Evolutionary conservation across 2,888 invertebrate genomes (phyloP).

Genomic region (Pachydiplax longipennis): DNA sequence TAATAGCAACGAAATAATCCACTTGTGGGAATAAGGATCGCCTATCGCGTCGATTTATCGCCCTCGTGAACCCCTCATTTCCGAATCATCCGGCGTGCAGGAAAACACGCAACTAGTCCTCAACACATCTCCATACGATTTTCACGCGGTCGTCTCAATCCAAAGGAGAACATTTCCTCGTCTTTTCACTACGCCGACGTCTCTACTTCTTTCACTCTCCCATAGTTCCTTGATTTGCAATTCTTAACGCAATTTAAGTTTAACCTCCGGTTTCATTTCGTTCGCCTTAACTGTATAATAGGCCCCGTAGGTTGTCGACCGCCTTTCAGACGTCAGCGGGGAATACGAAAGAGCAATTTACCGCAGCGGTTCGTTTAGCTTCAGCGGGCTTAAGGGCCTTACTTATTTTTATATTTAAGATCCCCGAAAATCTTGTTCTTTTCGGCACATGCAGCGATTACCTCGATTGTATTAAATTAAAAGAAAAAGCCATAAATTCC

Average conservation of each 20-base stretch:
- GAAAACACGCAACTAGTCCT: neutral
- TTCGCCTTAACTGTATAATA: neutral
- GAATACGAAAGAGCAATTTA: neutral
- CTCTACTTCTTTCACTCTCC: neutral
- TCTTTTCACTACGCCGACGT: neutral
- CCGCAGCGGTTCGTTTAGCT: neutral
- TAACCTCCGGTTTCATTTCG: neutral
- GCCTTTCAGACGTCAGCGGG: neutral
- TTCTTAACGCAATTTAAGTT: conserved; percentile 22
- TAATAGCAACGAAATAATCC: neutral
- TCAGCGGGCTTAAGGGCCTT: neutral
- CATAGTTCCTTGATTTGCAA: neutral
- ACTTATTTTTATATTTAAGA: neutral
- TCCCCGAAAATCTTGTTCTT: too few relatives aligned
- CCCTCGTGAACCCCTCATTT: neutral
- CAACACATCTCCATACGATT: neutral
- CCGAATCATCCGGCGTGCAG: neutral
- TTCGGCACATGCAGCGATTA: too few relatives aligned
- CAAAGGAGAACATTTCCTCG: neutral
- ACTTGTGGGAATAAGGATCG: neutral
- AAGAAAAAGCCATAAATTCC: too few relatives aligned
- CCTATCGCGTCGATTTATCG: neutral
- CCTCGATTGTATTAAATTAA: too few relatives aligned
- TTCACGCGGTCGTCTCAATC: neutral
- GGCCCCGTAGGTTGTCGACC: neutral